Evolutionary conservation across 2,797 vertebrate genomes (phyloP).

Genomic region (Margarornis squamiger): DNA sequence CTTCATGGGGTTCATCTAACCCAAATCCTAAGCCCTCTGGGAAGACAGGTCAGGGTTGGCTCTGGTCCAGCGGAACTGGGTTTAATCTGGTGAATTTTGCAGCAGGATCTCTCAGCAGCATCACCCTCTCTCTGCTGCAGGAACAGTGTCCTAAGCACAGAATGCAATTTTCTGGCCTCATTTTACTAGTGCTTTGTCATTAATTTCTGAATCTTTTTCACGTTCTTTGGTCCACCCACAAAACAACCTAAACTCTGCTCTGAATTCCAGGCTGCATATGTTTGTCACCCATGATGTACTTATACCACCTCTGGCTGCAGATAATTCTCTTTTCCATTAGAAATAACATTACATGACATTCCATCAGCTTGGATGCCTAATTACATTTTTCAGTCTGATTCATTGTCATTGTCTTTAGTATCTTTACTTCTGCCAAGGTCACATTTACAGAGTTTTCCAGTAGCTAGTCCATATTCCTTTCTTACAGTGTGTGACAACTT

Average conservation of each 20-base stretch:
- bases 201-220: neutral
- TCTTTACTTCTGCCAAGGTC: neutral
- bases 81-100: neutral
- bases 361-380: neutral
- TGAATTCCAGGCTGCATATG: neutral
- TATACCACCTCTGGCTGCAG: neutral
- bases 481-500: neutral
- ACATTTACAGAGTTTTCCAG: neutral
- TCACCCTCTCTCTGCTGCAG: neutral
- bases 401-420: neutral
- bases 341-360: neutral
- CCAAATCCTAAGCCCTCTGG: neutral
- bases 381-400: neutral
- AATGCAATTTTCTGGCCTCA: rapidly evolving
- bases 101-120: neutral
- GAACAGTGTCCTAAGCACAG: neutral
- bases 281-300: neutral
- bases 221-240: neutral
- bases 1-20: neutral
- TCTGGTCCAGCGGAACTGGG: neutral
- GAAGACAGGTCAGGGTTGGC: neutral
- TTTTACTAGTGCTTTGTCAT: neutral
- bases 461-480: neutral
- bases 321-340: neutral
- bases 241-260: neutral